Percentiles rank a stretch among this genome's conserved stretches.
These are phyloP conservation scores for Psophia crepitans DNA, from an alignment of 2,113 vertebrate species.

Conservation along the genomic window DNA sequence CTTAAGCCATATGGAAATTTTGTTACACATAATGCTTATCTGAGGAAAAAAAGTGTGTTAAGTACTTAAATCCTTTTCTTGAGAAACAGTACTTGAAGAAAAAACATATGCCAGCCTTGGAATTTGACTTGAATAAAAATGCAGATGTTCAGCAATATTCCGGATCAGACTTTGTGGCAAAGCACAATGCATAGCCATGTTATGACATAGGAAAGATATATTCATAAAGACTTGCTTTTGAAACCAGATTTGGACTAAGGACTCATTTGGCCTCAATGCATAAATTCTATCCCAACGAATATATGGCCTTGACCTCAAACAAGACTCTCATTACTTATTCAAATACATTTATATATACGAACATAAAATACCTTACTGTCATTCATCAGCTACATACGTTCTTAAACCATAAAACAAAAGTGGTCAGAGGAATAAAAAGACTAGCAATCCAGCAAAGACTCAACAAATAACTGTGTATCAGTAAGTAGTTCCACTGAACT, in stretches of 20 bases:
- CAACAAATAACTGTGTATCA: neutral
- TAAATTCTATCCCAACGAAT: constrained; percentile 23
- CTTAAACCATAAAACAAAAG: neutral
- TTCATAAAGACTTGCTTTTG: neutral
- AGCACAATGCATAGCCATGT: neutral
- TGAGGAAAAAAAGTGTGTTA: neutral
- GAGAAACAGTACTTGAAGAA: constrained; percentile 4
- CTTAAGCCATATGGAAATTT: constrained; percentile 11
- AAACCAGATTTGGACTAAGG: neutral
- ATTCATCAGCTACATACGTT: neutral
- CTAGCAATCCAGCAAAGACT: neutral
- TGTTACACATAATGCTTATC: constrained; percentile 12
- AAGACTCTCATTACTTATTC: neutral
- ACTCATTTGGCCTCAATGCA: neutral
- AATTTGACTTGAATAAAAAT: constrained; percentile 5
- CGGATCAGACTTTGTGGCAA: neutral
- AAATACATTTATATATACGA: neutral
- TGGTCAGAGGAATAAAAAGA: neutral
- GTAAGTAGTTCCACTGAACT: neutral
- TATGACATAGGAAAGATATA: neutral
- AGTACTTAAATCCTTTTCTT: neutral
- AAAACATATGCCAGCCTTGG: neutral
- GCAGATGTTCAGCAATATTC: neutral
- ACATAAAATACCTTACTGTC: neutral
- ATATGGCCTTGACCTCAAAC: constrained; percentile 7